Evolutionary conservation across 1,140 invertebrate genomes (phyloP), one percentile per base, ranked within the genome.

Genomic region (Ips typographus): DNA sequence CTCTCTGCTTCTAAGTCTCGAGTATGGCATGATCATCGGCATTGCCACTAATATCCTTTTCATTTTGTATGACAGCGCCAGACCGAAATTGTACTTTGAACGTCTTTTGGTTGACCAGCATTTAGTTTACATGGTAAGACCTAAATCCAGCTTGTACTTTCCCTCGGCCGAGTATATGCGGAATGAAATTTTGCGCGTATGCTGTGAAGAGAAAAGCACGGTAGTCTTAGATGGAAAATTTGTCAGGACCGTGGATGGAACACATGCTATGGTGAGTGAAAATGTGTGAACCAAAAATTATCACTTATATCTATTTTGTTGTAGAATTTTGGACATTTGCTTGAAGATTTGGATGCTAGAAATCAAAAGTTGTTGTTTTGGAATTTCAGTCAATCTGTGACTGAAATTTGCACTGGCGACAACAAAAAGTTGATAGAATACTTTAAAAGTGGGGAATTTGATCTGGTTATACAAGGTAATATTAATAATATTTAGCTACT

Each of bases 11-110:
- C 75, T 87, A 37, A 87, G 88, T 68, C 77, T 91, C n/a, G 88
- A 92, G 79, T 89, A 87, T 78, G 91, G 91, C 8, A 91, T 93
- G 76, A 75, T 91, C 2, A 82, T 88, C 68, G 91, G 91, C 2
- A 88, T 91, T 61, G 82, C 77, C 3, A 78, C 87, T 22, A 90
- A 90, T 76, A 73, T 92, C 8, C 70, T 89, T 2, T 83, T 91
- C 66, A 77, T 92, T 47, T 79, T 93, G 38, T 90, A 91, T 77
- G 83, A 85, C 41, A 83, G 85, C 59, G 88, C 90, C 0, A 80
- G 88, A 71, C 90, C 90, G 1, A 83, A 84, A 75, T 77, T 81
- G 22, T 75, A 63, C 37, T 75, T 84, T 53, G 72, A 77, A 49
- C 73, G 76, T 49, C 68, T 82, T 4, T 49, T 68, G 7, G 65